Evolutionary conservation across 1,140 invertebrate species (phyloP).

Genomic region (Drosophila nasuta): DNA sequence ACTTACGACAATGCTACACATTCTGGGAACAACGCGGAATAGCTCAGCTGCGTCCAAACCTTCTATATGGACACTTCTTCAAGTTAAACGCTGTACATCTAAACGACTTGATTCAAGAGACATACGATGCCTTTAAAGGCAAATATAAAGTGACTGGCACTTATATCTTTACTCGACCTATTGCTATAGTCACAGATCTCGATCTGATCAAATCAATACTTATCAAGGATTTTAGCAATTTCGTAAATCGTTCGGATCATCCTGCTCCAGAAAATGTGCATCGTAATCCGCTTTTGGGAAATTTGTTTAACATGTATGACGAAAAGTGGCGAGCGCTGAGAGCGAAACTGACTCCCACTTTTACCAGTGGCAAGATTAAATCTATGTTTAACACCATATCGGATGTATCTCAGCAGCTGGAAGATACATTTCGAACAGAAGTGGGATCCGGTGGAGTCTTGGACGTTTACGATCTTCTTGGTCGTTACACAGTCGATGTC

Average conservation of each 20-base stretch:
- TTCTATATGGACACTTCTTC: constrained; percentile 40
- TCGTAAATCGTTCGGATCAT: constrained; percentile 78
- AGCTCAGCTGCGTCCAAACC: constrained; percentile 35
- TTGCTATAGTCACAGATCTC: constrained; percentile 86
- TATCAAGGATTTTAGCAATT: constrained; percentile 86
- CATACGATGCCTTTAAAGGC: constrained; percentile 55
- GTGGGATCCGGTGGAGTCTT: constrained; percentile 20
- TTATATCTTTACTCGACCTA: constrained; percentile 84
- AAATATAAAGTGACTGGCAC: constrained; percentile 76
- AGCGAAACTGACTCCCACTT: constrained; percentile 86
- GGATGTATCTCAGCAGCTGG: constrained; percentile 83
- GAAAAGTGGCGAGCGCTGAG: constrained; percentile 86
- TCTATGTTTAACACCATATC: constrained; percentile 85
- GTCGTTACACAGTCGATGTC: constrained; percentile 60
- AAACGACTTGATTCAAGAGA: constrained; percentile 50
- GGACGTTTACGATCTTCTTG: constrained; percentile 53
- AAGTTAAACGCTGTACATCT: constrained; percentile 36
- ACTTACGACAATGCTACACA: constrained; percentile 34
- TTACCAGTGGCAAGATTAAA: constrained; percentile 87
- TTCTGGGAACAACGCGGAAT: constrained; percentile 47
- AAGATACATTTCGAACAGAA: constrained; percentile 43
- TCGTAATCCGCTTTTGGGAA: constrained; percentile 64
- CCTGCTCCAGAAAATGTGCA: constrained; percentile 9
- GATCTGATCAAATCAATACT: constrained; percentile 86
- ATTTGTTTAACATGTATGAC: constrained; percentile 84